These are phyloP conservation scores for Anthoptus insignis DNA, from an alignment of 2,888 invertebrate genomes.

Conservation along the genomic window DNA sequence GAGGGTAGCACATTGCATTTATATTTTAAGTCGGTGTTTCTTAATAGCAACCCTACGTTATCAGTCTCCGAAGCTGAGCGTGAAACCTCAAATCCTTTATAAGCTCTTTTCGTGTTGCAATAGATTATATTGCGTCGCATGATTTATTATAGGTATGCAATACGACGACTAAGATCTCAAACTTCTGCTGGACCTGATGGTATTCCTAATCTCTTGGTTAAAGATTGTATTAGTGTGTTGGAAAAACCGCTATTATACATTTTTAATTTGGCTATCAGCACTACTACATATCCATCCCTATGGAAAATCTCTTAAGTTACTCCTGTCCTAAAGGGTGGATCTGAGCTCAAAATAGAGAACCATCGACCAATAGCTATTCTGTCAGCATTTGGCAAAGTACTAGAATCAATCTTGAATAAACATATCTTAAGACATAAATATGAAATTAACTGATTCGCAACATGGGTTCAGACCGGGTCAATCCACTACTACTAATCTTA, in stretches of 20 bases:
- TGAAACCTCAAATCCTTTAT: neutral
- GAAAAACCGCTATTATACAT: neutral
- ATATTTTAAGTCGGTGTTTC: conserved; percentile 18
- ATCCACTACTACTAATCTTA: conserved; percentile 27
- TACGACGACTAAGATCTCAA: neutral
- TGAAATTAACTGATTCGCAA: conserved; percentile 13
- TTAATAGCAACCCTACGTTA: conserved; percentile 1
- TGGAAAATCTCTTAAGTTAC: neutral
- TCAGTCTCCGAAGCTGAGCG: neutral
- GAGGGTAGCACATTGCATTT: conserved; percentile 22
- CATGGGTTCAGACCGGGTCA: conserved; percentile 30
- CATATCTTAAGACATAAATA: conserved; percentile 1
- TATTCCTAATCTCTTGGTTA: neutral
- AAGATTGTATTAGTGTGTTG: neutral
- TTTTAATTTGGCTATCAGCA: neutral
- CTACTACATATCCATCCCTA: neutral
- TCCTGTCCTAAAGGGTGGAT: neutral
- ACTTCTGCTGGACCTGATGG: neutral
- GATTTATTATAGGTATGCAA: neutral
- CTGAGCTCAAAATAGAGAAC: neutral
- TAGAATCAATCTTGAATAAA: neutral
- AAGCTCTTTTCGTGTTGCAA: neutral
- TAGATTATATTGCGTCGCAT: neutral
- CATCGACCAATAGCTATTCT: neutral
- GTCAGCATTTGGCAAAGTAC: neutral